A percentile compares a stretch with the other conserved stretches of the same genome.
Evolutionary conservation across 1,140 invertebrate genomes (phyloP).

Genomic region (Drosophila littoralis): DNA sequence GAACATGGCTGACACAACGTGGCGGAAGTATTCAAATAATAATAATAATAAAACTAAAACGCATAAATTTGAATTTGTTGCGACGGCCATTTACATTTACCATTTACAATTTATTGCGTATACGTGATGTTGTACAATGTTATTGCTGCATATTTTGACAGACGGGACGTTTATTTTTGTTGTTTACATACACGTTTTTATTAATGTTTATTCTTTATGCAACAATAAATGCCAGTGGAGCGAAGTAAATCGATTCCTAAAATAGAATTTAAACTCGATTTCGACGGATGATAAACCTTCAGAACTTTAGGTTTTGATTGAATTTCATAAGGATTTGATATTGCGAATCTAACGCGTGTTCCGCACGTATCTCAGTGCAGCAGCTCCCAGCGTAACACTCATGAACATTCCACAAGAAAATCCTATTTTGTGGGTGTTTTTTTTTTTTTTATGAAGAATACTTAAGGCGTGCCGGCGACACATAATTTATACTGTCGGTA

Average conservation of each 20-base stretch:
- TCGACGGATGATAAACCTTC: not conserved
- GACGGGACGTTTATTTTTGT: conserved; percentile 2
- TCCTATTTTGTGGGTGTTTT: not conserved
- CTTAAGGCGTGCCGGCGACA: not conserved
- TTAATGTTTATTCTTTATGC: conserved; percentile 24
- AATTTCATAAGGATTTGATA: not conserved
- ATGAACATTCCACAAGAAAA: not conserved
- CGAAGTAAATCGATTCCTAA: not conserved
- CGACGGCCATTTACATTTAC: conserved; percentile 28
- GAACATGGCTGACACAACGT: conserved; percentile 23
- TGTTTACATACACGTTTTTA: not conserved
- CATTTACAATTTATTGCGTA: conserved; percentile 40
- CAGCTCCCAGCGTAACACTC: too few species aligned
- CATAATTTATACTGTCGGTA: conserved; percentile 15
- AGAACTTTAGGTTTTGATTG: too few species aligned
- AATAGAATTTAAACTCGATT: conserved; percentile 3
- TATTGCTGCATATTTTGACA: conserved; percentile 3
- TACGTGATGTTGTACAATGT: conserved; percentile 35
- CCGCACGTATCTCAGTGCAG: too few species aligned
- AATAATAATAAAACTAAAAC: conserved; percentile 53
- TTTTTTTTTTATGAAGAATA: not conserved
- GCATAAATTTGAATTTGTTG: conserved; percentile 36
- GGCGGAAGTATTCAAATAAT: conserved; percentile 56
- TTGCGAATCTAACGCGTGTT: too few species aligned
- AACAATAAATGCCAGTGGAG: conserved; percentile 3